Base-by-base conservation (phyloP, 2,113 vertebrate genomes). In the Pandion haliaetus region DNA sequence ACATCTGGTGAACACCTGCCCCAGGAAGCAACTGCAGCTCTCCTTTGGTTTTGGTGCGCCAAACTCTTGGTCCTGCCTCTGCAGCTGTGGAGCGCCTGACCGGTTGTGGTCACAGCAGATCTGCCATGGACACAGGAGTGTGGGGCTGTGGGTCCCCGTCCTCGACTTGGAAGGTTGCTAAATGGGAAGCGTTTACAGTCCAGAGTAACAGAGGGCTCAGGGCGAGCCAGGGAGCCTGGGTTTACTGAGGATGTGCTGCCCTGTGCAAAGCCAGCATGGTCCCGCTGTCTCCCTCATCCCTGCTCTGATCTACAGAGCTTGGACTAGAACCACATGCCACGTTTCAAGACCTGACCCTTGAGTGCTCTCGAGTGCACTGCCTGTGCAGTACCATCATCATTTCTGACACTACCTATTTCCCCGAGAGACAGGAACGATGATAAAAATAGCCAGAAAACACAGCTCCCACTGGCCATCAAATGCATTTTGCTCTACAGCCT, bases 141-240 rank as follows among this genome's bases (percentile, higher is more conserved):
- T 8, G 21, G 55, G 73, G 34, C 54, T 58, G 21, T 19, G 14
- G 59, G 45, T 45, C 36, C 52, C 19, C 24, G 38, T 23, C 66
- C 78, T 54, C 11, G 0, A 3, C 72, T 34, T 4, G 1, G 45
- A 49, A 62, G 32, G 21, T 2, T 40, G 42, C 20, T 44, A 23
- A 47, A 38, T 12, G 44, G 57, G 50, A 70, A 63, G n/a, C 0
- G 4, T 55, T 83, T 21, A 26, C 24, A 54, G n/a, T 6, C 52
- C 65, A 28, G 31, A 38, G 25, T 8, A 50, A 15, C 55, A 44
- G 45, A 66, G 58, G 66, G 66, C 55, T 52, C 10, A 5, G 54
- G 32, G 61, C 0, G 5, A 54, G 38, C 36, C 29, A 32, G 61
- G 19, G 42, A 50, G 36, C 42, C 36, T 5, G 38, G 17, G 44